These are phyloP conservation scores for Euleptes europaea DNA, from an alignment of 2,113 vertebrate genomes.

Conservation along the genomic window DNA sequence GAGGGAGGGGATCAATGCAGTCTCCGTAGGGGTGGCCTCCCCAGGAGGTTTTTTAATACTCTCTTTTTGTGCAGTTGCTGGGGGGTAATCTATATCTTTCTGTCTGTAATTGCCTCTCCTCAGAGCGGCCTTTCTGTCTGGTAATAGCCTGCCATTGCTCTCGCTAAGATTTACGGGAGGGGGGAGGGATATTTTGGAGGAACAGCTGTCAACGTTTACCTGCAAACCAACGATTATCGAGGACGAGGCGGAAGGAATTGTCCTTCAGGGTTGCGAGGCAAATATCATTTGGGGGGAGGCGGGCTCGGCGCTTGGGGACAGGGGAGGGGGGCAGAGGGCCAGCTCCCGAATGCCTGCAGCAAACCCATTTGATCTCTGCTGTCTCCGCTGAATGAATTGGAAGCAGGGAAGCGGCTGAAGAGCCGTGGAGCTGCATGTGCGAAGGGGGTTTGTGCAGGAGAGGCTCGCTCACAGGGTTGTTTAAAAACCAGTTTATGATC, in stretches of 20 bases:
- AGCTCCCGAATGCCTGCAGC: not conserved
- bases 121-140: conserved; percentile 35
- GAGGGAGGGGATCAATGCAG: conserved; percentile 25
- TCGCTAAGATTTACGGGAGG: not conserved
- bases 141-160: conserved; percentile 6
- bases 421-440: not conserved
- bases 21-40: conserved; percentile 48
- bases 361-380: not conserved
- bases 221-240: conserved; percentile 15
- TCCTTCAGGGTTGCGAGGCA: not conserved
- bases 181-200: not conserved
- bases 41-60: conserved; percentile 58
- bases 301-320: too few relatives aligned
- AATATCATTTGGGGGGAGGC: not conserved
- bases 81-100: conserved; percentile 35
- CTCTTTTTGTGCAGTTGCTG: conserved; percentile 43
- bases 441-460: not conserved
- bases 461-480: too few relatives aligned
- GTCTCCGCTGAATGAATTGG: not conserved
- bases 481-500: too few relatives aligned
- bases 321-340: not conserved
- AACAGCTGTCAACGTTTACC: conserved; percentile 33
- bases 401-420: not conserved
- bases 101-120: conserved; percentile 46
- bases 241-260: conserved; percentile 9